Percentiles rank a stretch among this genome's conserved stretches.
Evolutionary conservation across 2,888 invertebrate species (phyloP).

Genomic region (Lathronympha strigana): DNA sequence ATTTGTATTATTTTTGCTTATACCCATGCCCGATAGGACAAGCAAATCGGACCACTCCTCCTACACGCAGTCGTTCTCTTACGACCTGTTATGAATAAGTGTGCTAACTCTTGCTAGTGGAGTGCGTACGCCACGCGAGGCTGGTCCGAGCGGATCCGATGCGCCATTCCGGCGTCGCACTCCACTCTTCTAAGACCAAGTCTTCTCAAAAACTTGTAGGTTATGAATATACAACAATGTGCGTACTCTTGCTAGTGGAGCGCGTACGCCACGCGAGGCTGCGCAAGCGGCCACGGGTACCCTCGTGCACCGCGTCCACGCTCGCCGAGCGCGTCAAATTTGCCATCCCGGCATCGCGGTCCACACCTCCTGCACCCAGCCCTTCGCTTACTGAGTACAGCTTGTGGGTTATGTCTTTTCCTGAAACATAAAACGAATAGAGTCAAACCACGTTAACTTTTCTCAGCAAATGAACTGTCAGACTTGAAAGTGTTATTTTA

Average conservation of each 20-base stretch:
- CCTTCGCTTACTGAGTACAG: conserved; percentile 92
- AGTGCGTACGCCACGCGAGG: neutral
- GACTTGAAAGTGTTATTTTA: too few relatives aligned
- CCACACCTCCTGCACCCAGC: conserved; percentile 80
- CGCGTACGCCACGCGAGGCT: conserved; percentile 85
- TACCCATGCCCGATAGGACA: too few relatives aligned
- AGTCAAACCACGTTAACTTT: neutral
- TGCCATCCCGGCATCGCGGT: conserved; percentile 65
- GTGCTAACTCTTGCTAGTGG: neutral
- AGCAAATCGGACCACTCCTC: too few relatives aligned
- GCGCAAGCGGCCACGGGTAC: conserved; percentile 89
- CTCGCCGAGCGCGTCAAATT: conserved; percentile 88
- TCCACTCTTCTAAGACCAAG: neutral
- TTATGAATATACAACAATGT: too few relatives aligned
- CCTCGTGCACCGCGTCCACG: conserved; percentile 91
- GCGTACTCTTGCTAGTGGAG: conserved; percentile 64
- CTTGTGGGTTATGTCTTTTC: conserved; percentile 93
- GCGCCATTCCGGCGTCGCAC: neutral
- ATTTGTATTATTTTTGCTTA: too few relatives aligned
- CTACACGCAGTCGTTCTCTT: too few relatives aligned
- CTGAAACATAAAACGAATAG: conserved; percentile 60
- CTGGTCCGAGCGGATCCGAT: neutral
- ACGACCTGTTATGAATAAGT: too few relatives aligned
- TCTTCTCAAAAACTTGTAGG: too few relatives aligned
- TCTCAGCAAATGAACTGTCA: neutral